Conservation (phyloP, 2,888 invertebrate genomes). For the Drosophila tanythrix region DNA sequence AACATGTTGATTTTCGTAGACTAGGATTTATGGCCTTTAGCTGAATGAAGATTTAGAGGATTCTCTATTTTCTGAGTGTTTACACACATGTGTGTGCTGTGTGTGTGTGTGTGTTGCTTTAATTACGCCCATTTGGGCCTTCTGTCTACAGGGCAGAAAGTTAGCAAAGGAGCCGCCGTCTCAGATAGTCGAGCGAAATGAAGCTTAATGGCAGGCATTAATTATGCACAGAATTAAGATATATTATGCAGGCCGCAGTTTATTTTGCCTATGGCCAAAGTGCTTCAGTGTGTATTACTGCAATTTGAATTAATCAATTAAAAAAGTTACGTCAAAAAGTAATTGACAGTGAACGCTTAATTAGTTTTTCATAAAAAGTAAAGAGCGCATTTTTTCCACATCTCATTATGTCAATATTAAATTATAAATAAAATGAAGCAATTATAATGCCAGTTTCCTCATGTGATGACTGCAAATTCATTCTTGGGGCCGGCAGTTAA, state of each 20-base stretch:
- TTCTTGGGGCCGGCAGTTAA: slow-evolving; percentile 1
- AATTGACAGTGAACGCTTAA: slow-evolving; percentile 40
- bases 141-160: slow-evolving; percentile 41
- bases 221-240: slow-evolving; percentile 72
- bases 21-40: neutral
- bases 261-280: slow-evolving; percentile 42
- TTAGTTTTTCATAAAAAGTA: slow-evolving; percentile 56
- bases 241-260: slow-evolving; percentile 55
- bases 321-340: slow-evolving; percentile 23
- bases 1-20: neutral
- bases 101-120: slow-evolving; percentile 27
- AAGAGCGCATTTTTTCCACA: slow-evolving; percentile 1
- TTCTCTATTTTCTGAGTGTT: neutral
- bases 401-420: slow-evolving; percentile 44
- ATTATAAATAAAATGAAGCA: slow-evolving; percentile 34
- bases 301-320: slow-evolving; percentile 70
- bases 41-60: neutral
- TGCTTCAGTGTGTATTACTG: slow-evolving; percentile 10
- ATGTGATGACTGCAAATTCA: slow-evolving; percentile 12
- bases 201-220: slow-evolving; percentile 69
- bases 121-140: slow-evolving; percentile 52
- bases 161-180: slow-evolving; percentile 33
- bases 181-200: slow-evolving; percentile 20
- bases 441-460: slow-evolving; percentile 33
- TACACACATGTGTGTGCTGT: slow-evolving; percentile 10